These are phyloP conservation scores for Drosophila neocordata DNA, from an alignment of 1,140 invertebrate genomes.

Conservation along the genomic window DNA sequence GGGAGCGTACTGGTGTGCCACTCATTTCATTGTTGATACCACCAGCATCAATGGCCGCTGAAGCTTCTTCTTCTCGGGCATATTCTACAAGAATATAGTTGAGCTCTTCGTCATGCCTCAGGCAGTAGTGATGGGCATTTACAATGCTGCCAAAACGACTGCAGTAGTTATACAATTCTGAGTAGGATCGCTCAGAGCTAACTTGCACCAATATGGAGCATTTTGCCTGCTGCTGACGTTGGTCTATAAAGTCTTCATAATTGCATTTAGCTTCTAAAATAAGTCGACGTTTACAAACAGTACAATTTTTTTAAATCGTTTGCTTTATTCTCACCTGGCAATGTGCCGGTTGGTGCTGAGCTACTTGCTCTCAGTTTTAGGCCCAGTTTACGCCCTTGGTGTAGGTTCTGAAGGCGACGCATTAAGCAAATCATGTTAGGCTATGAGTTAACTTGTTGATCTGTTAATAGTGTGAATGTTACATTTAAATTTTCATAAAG, in stretches of 20 bases:
- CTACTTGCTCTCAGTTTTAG: slow-evolving; percentile 47
- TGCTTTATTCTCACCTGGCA: neutral
- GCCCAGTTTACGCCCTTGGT: slow-evolving; percentile 61
- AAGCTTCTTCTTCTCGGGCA: slow-evolving; percentile 82
- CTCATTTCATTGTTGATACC: slow-evolving; percentile 55
- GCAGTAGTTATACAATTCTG: slow-evolving; percentile 87
- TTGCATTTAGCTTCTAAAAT: slow-evolving; percentile 36
- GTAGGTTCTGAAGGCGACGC: slow-evolving; percentile 48
- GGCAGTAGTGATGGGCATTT: slow-evolving; percentile 86
- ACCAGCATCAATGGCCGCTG: slow-evolving; percentile 77
- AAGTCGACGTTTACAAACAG: neutral
- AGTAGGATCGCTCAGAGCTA: slow-evolving; percentile 85
- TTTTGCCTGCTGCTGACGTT: slow-evolving; percentile 63
- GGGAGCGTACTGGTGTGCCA: slow-evolving; percentile 85
- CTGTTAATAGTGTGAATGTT: neutral
- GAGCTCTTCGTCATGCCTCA: slow-evolving; percentile 83
- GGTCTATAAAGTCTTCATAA: slow-evolving; percentile 66
- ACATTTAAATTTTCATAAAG: neutral
- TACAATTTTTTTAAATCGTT: slow-evolving; percentile 23
- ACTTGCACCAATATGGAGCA: slow-evolving; percentile 86
- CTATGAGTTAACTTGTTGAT: neutral
- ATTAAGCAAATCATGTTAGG: slow-evolving; percentile 31
- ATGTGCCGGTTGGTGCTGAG: slow-evolving; percentile 29
- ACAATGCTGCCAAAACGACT: slow-evolving; percentile 85
- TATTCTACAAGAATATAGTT: slow-evolving; percentile 89